Conservation (phyloP, 2,797 vertebrate genomes). For the Diglossa cyanea region DNA sequence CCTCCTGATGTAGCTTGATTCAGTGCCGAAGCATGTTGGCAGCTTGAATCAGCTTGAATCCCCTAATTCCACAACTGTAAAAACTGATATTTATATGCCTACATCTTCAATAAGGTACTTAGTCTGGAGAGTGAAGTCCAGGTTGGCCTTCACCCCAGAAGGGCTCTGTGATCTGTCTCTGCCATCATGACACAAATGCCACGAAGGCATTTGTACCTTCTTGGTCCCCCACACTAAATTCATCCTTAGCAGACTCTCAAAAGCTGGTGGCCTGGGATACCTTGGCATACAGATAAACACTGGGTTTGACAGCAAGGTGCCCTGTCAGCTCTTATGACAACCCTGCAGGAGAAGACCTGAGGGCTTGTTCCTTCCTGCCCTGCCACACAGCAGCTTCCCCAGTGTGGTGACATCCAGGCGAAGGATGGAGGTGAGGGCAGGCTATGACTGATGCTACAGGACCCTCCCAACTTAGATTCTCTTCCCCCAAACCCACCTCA, state of each 20-base stretch:
- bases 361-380: not conserved
- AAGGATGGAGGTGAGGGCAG: not conserved
- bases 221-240: accelerated
- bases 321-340: not conserved
- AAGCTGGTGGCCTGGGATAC: not conserved
- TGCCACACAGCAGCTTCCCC: not conserved
- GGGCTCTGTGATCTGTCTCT: not conserved
- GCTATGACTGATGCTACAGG: not conserved
- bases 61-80: not conserved
- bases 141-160: not conserved
- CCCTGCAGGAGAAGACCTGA: not conserved
- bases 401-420: accelerated
- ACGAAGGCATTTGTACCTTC: not conserved
- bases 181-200: too few species aligned
- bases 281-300: not conserved
- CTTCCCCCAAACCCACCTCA: not conserved
- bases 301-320: not conserved
- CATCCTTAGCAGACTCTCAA: not conserved
- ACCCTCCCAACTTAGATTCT: not conserved
- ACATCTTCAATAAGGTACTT: not conserved
- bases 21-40: not conserved
- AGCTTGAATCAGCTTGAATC: not conserved
- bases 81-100: not conserved
- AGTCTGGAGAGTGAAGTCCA: not conserved
- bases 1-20: not conserved